A percentile compares a stretch with the other conserved stretches of the same genome.
phyloP scores from a whole-genome alignment of 1,140 invertebrate species.

The Drosophila neocordata region DNA sequence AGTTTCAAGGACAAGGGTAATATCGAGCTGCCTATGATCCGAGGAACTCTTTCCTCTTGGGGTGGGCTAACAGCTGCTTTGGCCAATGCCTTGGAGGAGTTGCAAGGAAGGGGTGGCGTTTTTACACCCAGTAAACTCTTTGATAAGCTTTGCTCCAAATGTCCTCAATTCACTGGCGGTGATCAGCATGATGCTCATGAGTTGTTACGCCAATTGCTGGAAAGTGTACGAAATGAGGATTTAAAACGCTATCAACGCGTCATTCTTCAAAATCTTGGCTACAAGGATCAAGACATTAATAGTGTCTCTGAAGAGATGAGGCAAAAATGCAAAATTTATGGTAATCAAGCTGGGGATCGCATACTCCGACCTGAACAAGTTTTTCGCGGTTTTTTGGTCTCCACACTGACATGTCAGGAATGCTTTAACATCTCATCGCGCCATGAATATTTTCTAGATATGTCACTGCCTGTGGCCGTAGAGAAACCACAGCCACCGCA shows the following conservation, averaged over 20 bases:
- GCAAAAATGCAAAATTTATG: slow-evolving; percentile 91
- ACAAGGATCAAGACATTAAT: slow-evolving; percentile 87
- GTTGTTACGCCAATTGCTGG: slow-evolving; percentile 93
- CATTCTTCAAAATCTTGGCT: slow-evolving; percentile 88
- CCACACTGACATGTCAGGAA: slow-evolving; percentile 94
- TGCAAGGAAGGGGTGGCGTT: slow-evolving; percentile 86
- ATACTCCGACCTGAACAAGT: slow-evolving; percentile 92
- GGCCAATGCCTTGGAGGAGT: slow-evolving; percentile 87
- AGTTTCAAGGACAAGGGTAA: slow-evolving; percentile 84
- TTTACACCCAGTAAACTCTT: slow-evolving; percentile 90
- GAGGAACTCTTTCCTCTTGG: slow-evolving; percentile 88
- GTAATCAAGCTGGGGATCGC: slow-evolving; percentile 90
- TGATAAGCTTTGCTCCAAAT: slow-evolving; percentile 89
- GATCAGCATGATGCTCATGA: slow-evolving; percentile 99
- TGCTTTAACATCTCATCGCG: slow-evolving; percentile 93
- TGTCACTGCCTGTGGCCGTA: slow-evolving; percentile 93
- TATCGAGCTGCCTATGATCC: slow-evolving; percentile 85
- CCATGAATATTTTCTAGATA: slow-evolving; percentile 96
- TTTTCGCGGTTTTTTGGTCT: slow-evolving; percentile 95
- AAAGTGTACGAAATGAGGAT: slow-evolving; percentile 89
- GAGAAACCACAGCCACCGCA: slow-evolving; percentile 87
- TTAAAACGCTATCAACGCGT: slow-evolving; percentile 89
- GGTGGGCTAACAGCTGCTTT: slow-evolving; percentile 88
- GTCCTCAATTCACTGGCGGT: slow-evolving; percentile 94
- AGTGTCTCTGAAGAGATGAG: slow-evolving; percentile 89